phyloP scores from a whole-genome alignment of 2,888 invertebrate species.

The Iphiclides podalirius region DNA sequence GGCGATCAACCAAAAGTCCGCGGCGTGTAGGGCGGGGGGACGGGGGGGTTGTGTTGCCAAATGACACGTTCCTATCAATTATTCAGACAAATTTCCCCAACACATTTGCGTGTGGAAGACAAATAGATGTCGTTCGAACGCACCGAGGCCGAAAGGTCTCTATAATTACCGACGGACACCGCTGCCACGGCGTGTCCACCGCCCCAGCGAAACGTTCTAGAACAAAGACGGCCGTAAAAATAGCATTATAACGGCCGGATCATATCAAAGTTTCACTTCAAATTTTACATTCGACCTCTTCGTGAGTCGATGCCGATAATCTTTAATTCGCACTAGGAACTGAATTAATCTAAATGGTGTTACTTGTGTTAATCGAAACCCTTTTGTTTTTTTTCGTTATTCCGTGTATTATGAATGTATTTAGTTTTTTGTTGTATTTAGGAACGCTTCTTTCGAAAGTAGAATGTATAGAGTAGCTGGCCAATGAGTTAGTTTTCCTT shows the following conservation, averaged over 20 bases:
- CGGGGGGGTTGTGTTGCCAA: slow-evolving; percentile 78
- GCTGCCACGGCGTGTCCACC: slow-evolving; percentile 9
- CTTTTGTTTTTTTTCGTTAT: no score
- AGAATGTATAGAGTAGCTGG: no score
- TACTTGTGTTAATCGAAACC: no score
- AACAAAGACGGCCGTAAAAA: background rate
- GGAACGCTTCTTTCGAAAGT: no score
- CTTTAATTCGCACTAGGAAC: no score
- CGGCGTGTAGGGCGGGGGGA: slow-evolving; percentile 39
- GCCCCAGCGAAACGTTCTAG: slow-evolving; percentile 13
- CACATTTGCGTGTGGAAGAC: slow-evolving; percentile 78
- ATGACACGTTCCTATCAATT: slow-evolving; percentile 75
- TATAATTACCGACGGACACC: slow-evolving; percentile 51
- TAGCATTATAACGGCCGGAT: background rate
- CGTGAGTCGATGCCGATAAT: no score
- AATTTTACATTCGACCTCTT: no score
- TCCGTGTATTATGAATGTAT: no score
- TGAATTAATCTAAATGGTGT: no score
- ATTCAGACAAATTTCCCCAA: slow-evolving; percentile 73
- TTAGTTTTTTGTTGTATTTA: no score
- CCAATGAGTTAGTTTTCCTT: no score
- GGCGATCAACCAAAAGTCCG: slow-evolving; percentile 39
- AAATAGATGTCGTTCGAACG: slow-evolving; percentile 66
- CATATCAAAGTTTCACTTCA: no score
- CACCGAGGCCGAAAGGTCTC: slow-evolving; percentile 58